These are phyloP conservation scores for Cryptophagus acutangulus DNA, from an alignment of 2,888 invertebrate species.

Conservation along the genomic window DNA sequence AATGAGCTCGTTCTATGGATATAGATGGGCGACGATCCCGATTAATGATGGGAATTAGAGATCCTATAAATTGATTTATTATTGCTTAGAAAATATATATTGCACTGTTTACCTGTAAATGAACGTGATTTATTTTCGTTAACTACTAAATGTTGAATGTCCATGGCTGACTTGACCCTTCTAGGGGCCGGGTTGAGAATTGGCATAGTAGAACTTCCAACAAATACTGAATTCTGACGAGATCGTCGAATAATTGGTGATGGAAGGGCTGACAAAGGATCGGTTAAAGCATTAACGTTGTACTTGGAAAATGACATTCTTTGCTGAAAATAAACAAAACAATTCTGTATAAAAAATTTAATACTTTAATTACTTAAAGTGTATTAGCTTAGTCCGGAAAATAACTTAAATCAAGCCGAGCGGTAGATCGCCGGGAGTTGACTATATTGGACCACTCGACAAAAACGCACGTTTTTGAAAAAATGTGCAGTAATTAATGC, in stretches of 20 bases:
- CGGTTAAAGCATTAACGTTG: slow-evolving; percentile 60
- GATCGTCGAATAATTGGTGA: slow-evolving; percentile 50
- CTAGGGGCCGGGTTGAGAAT: slow-evolving; percentile 68
- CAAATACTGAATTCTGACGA: slow-evolving; percentile 82
- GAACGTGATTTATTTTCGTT: slow-evolving; percentile 44
- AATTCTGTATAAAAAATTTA: too few relatives aligned
- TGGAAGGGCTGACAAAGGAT: slow-evolving; percentile 45
- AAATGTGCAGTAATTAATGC: too few relatives aligned
- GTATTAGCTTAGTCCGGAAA: too few relatives aligned
- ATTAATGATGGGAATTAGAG: slow-evolving; percentile 43
- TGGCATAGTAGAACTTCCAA: slow-evolving; percentile 62
- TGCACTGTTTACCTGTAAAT: slow-evolving; percentile 32
- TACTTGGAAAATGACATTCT: slow-evolving; percentile 66
- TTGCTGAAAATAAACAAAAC: slow-evolving; percentile 52
- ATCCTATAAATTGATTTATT: slow-evolving; percentile 36
- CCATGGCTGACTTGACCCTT: slow-evolving; percentile 77
- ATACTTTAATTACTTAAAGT: too few relatives aligned
- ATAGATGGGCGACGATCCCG: slow-evolving; percentile 40
- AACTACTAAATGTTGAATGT: slow-evolving; percentile 69
- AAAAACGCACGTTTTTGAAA: too few relatives aligned
- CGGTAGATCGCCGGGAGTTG: too few relatives aligned
- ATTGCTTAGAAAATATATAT: neutral
- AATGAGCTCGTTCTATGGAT: slow-evolving; percentile 33
- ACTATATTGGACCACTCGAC: too few relatives aligned
- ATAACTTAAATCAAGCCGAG: too few relatives aligned